These are phyloP conservation scores for Agriopis leucophaearia DNA, from an alignment of 2,888 invertebrate species.

Conservation along the genomic window DNA sequence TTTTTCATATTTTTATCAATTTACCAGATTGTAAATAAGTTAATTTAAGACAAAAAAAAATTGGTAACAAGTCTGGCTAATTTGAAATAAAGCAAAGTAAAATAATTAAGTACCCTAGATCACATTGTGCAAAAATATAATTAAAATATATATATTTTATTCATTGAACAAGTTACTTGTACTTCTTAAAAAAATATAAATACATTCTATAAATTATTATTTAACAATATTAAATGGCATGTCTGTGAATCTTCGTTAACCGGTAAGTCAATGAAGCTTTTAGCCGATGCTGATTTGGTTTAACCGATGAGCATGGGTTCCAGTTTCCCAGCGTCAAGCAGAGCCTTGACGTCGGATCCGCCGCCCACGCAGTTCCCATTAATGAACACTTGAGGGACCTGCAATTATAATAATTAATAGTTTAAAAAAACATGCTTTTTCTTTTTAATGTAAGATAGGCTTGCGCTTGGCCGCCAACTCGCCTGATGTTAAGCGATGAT, in stretches of 20 bases:
- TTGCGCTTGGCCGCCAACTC: too few relatives aligned
- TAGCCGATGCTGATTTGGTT: conserved; percentile 15
- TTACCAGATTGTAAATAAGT: not conserved
- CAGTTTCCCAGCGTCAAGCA: conserved; percentile 91
- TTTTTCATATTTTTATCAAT: not conserved
- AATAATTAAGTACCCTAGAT: conserved; percentile 4
- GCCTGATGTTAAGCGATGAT: too few relatives aligned
- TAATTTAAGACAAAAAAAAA: not conserved
- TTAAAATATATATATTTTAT: conserved; percentile 18
- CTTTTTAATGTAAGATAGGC: too few relatives aligned
- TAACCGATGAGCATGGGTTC: conserved; percentile 83
- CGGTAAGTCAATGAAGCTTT: not conserved
- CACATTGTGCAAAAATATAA: conserved; percentile 7
- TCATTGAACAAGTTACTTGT: conserved; percentile 34
- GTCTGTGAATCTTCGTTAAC: not conserved
- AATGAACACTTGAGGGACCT: conserved; percentile 98
- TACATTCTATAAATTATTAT: conserved; percentile 15
- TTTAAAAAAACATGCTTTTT: too few relatives aligned
- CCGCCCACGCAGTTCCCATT: conserved; percentile 97
- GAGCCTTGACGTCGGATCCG: conserved; percentile 93
- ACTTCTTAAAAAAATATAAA: conserved; percentile 40
- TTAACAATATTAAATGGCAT: not conserved
- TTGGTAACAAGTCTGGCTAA: not conserved
- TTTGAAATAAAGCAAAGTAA: not conserved
- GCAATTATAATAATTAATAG: conserved; percentile 53